Evolutionary conservation across 2,797 vertebrate genomes (phyloP), one percentile per base, ranked within the genome.

Genomic region (Lagorchestes hirsutus): DNA sequence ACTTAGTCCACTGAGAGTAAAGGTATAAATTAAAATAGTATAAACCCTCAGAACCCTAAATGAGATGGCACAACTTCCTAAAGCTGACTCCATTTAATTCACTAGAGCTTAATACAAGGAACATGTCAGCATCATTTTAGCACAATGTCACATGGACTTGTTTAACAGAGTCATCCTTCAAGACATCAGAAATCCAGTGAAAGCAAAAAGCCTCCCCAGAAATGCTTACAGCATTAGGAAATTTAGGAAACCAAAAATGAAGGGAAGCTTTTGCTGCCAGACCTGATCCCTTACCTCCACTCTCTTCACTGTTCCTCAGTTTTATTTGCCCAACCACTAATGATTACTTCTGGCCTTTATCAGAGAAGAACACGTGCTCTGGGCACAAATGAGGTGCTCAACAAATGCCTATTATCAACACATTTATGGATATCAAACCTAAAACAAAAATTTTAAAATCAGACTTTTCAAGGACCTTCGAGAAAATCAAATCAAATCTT

Each of bases 1-100:
- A 96, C 97, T 98, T 94, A 95, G 58, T 92, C 97, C 95, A 96
- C 90, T 93, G 27, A 90, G 91, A 55, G 93, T 92, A 96, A 93
- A 93, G 90, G 67, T 95, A 94, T 96, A 96, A 97, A 95, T 98
- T 96, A 96, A 96, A 87, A 24, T 59, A 54, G n/a, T 9, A 95
- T 96, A 97, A 94, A 52, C 90, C 95, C 92, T 82, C 91, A 96
- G 54, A 91, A 57, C 12, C 62, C 90, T 57, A 95, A 93, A 94
- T 92, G 40, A 96, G 96, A 74, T 40, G 82, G 54, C 91, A 52
- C 93, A 96, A 52, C n/a, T 58, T 91, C n/a, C 55, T 56, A 96
- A 90, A 92, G 57, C 29, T 95, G 40, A 91, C 95, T 94, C 90
- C n/a, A 54, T 82, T 92, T 93, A 52, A 87, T 93, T 93, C 27